Percentiles rank a stretch among this genome's conserved stretches.
These are phyloP conservation scores for Lottia gigantea DNA, from an alignment of 2,888 invertebrate genomes.

Conservation along the genomic window DNA sequence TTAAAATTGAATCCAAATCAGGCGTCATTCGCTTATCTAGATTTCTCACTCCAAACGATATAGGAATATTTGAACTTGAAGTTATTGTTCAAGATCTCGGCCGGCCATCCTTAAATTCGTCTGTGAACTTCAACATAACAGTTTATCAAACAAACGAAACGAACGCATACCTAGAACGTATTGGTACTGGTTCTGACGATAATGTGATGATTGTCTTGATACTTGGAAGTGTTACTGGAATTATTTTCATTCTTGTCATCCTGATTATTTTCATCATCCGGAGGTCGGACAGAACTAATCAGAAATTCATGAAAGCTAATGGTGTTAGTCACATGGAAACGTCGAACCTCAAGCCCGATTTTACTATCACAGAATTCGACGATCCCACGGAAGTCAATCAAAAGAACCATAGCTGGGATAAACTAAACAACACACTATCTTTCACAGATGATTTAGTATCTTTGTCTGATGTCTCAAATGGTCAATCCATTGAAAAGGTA, in stretches of 20 bases:
- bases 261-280: slow-evolving; percentile 35
- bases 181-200: slow-evolving; percentile 17
- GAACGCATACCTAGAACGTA: slow-evolving; percentile 4
- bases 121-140: slow-evolving; percentile 30
- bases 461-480: neutral
- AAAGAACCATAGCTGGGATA: neutral
- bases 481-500: neutral
- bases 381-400: neutral
- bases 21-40: slow-evolving; percentile 31
- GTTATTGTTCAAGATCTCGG: slow-evolving; percentile 31
- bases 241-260: slow-evolving; percentile 36
- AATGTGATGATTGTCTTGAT: slow-evolving; percentile 36
- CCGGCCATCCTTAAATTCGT: slow-evolving; percentile 26
- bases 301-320: slow-evolving; percentile 25
- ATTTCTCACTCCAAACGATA: slow-evolving; percentile 28
- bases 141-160: slow-evolving; percentile 33
- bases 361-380: neutral
- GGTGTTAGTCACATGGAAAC: slow-evolving; percentile 11
- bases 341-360: neutral
- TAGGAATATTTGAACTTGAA: slow-evolving; percentile 29
- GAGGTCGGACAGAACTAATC: slow-evolving; percentile 27
- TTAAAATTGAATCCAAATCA: slow-evolving; percentile 24
- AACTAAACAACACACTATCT: neutral
- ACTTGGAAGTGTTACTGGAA: slow-evolving; percentile 33
- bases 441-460: neutral